Conservation (phyloP, 2,797 vertebrate genomes). For the Pantherophis vulpinus region DNA sequence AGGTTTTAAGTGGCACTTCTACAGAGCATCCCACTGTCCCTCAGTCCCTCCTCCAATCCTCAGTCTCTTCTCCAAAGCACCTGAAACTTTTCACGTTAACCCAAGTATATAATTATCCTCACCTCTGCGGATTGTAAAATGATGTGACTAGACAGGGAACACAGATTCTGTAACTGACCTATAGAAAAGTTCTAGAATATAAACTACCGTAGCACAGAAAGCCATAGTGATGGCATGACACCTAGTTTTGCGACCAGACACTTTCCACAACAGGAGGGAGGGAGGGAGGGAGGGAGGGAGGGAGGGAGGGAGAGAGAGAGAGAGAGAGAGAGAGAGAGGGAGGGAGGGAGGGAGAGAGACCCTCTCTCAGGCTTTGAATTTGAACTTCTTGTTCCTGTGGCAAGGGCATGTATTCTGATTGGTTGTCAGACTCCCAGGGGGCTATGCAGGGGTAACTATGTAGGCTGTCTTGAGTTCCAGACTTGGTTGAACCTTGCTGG, state of each 20-base stretch:
- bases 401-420: too few species aligned
- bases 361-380: too few species aligned
- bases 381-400: too few species aligned
- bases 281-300: too few species aligned
- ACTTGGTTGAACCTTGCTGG: too few species aligned
- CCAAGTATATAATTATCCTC: background rate
- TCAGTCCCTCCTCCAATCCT: background rate
- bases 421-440: too few species aligned
- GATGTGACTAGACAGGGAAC: background rate
- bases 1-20: background rate
- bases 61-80: background rate
- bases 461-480: too few species aligned
- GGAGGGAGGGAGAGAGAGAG: too few species aligned
- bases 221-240: background rate
- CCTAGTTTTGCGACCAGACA: background rate
- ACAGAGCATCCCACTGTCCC: background rate
- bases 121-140: background rate
- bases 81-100: background rate
- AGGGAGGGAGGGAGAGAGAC: rapidly evolving
- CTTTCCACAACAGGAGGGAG: background rate
- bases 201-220: background rate
- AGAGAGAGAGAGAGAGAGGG: too few species aligned
- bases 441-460: too few species aligned
- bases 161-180: background rate
- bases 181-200: background rate